Conservation (phyloP, 2,113 vertebrate species). For the Haemorhous mexicanus region DNA sequence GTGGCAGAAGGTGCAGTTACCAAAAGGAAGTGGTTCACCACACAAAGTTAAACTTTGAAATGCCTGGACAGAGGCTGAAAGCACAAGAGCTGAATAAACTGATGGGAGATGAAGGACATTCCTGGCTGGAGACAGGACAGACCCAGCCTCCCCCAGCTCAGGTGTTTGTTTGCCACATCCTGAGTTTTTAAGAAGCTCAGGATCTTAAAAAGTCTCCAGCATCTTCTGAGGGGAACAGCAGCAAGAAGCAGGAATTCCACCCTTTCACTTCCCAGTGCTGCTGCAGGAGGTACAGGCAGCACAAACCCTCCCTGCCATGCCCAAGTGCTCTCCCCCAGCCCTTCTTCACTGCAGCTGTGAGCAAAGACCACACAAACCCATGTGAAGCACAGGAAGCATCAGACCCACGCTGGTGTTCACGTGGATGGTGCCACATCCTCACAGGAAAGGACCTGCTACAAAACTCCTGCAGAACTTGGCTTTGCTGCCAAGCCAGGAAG, state of each 20-base stretch:
- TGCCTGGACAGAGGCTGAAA: background rate
- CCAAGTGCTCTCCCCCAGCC: background rate
- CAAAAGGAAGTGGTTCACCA: background rate
- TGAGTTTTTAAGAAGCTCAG: background rate
- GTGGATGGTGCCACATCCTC: background rate
- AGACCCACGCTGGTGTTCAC: accelerated
- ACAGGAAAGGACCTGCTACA: background rate
- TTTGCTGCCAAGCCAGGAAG: background rate
- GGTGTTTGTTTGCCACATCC: background rate
- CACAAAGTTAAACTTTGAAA: background rate
- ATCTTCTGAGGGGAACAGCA: background rate
- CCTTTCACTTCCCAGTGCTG: background rate
- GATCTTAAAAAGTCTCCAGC: background rate
- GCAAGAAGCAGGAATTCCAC: background rate
- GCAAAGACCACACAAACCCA: accelerated
- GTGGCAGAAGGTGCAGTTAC: background rate
- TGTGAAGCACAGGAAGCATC: background rate
- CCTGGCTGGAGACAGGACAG: background rate
- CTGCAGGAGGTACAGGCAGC: background rate
- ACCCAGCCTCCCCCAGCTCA: background rate
- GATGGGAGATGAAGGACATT: background rate
- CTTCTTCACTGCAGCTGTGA: background rate
- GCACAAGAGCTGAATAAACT: background rate
- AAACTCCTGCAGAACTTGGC: background rate
- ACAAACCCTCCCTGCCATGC: background rate